A percentile compares a stretch with the other conserved stretches of the same genome.
phyloP scores from a whole-genome alignment of 2,888 invertebrate genomes.

The Balanococcus diminutus region DNA sequence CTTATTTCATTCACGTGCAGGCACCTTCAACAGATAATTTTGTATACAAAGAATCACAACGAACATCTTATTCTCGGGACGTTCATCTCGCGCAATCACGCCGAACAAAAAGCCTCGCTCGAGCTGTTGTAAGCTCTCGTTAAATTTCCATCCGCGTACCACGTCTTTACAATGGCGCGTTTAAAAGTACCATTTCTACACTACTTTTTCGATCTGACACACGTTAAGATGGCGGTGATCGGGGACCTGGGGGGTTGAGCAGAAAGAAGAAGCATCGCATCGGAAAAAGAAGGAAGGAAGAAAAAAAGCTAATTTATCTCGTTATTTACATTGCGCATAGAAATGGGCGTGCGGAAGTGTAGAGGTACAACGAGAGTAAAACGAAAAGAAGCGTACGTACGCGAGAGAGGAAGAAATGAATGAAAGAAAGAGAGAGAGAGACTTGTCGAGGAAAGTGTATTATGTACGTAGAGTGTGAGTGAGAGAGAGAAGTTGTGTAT shows the following conservation, averaged over 20 bases:
- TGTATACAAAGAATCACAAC: not conserved
- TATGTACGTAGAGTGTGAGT: not conserved
- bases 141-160: not conserved
- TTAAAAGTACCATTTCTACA: not conserved
- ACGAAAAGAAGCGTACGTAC: not conserved
- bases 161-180: not conserved
- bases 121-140: conserved; percentile 1
- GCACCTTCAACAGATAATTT: no score
- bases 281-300: not conserved
- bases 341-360: not conserved
- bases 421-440: not conserved
- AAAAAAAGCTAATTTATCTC: conserved; percentile 23
- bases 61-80: conserved; percentile 3
- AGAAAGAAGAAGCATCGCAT: not conserved
- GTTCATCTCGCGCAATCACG: not conserved
- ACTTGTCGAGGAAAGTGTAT: not conserved
- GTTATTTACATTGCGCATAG: conserved; percentile 23
- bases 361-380: not conserved
- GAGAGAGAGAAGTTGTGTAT: not conserved
- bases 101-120: conserved; percentile 4
- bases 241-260: not conserved
- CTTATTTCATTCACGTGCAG: no score
- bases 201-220: conserved; percentile 1
- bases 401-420: no score
- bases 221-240: not conserved